Base-by-base conservation (phyloP, 2,113 vertebrate species). In the Cyphomyrus discorhynchus region DNA sequence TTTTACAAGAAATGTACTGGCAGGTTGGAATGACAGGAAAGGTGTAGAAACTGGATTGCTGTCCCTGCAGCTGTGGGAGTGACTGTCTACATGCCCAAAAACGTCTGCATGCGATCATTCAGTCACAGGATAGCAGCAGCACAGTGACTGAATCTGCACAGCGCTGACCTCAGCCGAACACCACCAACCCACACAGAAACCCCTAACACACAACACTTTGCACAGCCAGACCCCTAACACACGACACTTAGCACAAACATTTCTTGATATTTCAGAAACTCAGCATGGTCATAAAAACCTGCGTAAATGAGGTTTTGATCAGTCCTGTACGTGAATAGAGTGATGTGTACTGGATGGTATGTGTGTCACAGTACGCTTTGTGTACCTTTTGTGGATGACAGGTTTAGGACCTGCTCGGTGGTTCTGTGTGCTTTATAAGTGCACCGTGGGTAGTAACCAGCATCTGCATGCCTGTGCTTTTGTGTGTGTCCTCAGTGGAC, bases 401-500 rank as follows among this genome's bases (percentile, higher is more conserved):
- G 62, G 24, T 27, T 66, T 62, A 84, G 88, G 46, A 84, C 82
- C 9, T 24, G 45, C 5, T 3, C 1, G 1, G 58, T 27, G n/a
- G n/a, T 77, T 39, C 70, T 39, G 31, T 77, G n/a, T 66, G 1
- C n/a, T 77, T 77, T 3, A 77, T 39, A 31, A 39, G 13, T 6
- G 31, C 70, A 77, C 15, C 15, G 1, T 19, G 74, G 74, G 74
- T 42, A 80, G 74, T 80, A 19, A 80, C 5, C 35, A 42, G 74
- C 17, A 39, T 39, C 31, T 77, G 31, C 31, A 13, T 87, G 52
- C 17, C 46, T 70, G 88, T 53, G 47, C 77, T n/a, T 62, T 21
- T 92, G 88, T 89, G 77, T 88, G 70, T 89, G 47, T 88, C 47
- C 85, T 1, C 92, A 97, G 97, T 94, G 91, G 97, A 97, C 35